A percentile compares a stretch with the other conserved stretches of the same genome.
Evolutionary conservation across 2,797 vertebrate genomes (phyloP).

Genomic region (Sus cebifrons): DNA sequence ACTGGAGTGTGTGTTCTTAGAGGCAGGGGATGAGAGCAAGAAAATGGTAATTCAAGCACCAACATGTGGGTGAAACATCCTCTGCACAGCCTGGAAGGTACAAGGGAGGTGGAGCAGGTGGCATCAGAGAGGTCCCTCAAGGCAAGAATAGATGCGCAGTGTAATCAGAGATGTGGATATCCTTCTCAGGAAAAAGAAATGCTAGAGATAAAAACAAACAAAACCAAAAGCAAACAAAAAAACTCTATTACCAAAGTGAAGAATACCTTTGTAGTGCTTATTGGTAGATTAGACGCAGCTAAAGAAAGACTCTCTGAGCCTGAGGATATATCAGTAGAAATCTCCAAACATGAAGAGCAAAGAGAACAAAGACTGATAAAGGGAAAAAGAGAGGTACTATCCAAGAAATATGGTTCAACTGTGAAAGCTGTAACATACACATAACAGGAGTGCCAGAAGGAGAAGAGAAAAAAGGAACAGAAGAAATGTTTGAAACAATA

Average conservation of each 20-base stretch:
- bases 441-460: not conserved
- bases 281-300: not conserved
- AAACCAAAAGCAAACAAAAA: no score
- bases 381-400: not conserved
- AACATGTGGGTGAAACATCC: not conserved
- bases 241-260: not conserved
- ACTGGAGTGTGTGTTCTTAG: not conserved
- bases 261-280: not conserved
- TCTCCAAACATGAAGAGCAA: not conserved
- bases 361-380: not conserved
- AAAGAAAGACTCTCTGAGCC: not conserved
- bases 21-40: not conserved
- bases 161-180: not conserved
- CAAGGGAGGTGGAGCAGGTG: not conserved
- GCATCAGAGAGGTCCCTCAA: not conserved
- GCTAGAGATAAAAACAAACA: not conserved
- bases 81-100: not conserved
- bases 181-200: not conserved
- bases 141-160: not conserved
- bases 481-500: not conserved
- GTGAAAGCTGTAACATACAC: not conserved
- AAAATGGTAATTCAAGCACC: not conserved
- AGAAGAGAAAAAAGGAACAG: not conserved
- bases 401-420: not conserved
- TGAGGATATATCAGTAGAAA: not conserved